Base-by-base conservation (phyloP, 1,140 invertebrate genomes). In the Lethrus apterus region DNA sequence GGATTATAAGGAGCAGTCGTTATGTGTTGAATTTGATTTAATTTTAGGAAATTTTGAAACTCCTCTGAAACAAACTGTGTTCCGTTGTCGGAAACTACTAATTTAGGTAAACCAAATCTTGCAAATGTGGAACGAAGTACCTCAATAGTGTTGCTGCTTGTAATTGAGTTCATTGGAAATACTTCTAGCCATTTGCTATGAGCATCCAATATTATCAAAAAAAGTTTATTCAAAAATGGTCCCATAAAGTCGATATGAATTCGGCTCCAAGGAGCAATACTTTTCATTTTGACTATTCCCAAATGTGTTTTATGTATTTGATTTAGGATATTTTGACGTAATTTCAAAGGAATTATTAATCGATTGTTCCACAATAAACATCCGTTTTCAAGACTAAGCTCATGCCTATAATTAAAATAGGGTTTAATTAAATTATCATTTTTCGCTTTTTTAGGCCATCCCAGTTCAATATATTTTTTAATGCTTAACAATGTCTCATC, bases 171-270 rank as follows among this genome's bases (percentile, higher is more conserved):
- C 1, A 56, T 57, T 0, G 7, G 3, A 15, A 46, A 51, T 1
- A 58, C 52, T 38, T 61, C 55, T 1, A 54, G 51, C 70, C 70
- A 76, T 48, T 73, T 73, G 2, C 65, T 67, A 48, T 58, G 63
- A 0, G 68, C 61, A 45, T 76, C 70, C 0, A 73, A 61, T 0
- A 76, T 36, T 0, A 74, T 52, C 0, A 75, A 44, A 31, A 67
- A 63, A 47, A 60, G 57, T 13, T 40, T 56, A 9, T 54, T 60
- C 10, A 56, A 40, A n/a, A 70, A 59, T 3, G 67, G 65, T n/a
- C 67, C 68, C 4, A 58, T 61, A 53, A 66, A 70, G 0, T 73
- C 33, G n/a, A n/a, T n/a, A n/a, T n/a, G n/a, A n/a, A n/a, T n/a
- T n/a, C n/a, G n/a, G n/a, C n/a, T n/a, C n/a, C n/a, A n/a, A n/a